Evolutionary conservation across 64 coral and sea anemone genomes (phyloP), one percentile per base, ranked within the genome.

Genomic region (Stylophora pistillata): DNA sequence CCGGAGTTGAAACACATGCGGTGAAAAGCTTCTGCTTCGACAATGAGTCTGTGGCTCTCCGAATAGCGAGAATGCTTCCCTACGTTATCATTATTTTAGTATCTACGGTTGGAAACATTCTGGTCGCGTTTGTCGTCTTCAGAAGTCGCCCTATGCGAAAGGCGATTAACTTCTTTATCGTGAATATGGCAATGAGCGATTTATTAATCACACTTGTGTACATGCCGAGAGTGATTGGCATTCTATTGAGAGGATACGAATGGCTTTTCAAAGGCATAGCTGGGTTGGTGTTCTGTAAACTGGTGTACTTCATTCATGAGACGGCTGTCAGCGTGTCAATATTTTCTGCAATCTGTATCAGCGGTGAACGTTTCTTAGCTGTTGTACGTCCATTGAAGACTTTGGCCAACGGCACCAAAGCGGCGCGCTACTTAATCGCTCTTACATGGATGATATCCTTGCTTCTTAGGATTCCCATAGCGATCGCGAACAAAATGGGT

Each of bases 301-400:
- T 79, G 15, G 78, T 93, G 20, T 83, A 88, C 55, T 93, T 93
- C 47, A 32, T 89, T 31, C 86, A 93, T 30, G 87, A 93, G 37
- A 73, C 88, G 4, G 69, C 56, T 9, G n/a, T 84, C 9, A 89
- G 77, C 16, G 78, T 89, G 17, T 76, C 74, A 10, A 78, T 93
- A 21, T 68, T 93, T 17, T 88, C 91, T 15, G 91, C 88, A 2
- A 82, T 93, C 61, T 53, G 72, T 26, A 93, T 93, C 73, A 93
- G 91, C 41, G 57, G 79, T 10, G 91, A 93, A 47, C 86, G 91
- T 53, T 93, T 87, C 21, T 58, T 93, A 10, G 91, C 86, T 0
- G 91, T 93, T 3, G 6, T 75, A 1, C 63, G 87, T 15, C 91
- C 91, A 13, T 88, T 88, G 16, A 88, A 69, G 41, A 47, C 91